phyloP scores from a whole-genome alignment of 2,113 vertebrate genomes.

The Electrona antarctica region DNA sequence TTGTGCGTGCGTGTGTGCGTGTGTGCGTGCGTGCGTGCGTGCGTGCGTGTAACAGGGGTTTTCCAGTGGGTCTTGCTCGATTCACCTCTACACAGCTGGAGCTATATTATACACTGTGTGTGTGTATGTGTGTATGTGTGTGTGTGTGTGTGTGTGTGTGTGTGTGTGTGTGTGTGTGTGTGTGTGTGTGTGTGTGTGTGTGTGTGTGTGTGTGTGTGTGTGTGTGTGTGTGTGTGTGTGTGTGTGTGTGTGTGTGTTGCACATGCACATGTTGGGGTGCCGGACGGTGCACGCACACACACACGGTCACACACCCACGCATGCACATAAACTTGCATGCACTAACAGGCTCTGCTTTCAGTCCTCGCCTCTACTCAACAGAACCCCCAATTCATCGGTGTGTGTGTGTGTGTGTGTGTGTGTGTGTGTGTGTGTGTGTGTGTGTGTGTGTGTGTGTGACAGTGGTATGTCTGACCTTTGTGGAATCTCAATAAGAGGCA shows the following conservation, averaged over 20 bases:
- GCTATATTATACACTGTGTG: constrained; percentile 69
- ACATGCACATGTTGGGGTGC: no score
- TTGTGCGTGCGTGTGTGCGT: no score
- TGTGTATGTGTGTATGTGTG: constrained; percentile 40
- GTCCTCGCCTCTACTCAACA: constrained; percentile 3
- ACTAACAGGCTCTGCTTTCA: background rate
- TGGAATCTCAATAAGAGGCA: background rate
- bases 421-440: constrained; percentile 1
- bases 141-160: no score
- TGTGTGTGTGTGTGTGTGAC: background rate
- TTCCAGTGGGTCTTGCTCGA: constrained; percentile 68
- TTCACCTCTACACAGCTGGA: constrained; percentile 74
- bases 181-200: no score
- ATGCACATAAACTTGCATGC: constrained; percentile 4
- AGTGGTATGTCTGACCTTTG: background rate
- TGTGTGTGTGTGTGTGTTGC: no score
- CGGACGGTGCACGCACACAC: background rate
- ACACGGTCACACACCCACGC: constrained; percentile 1
- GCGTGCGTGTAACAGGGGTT: constrained; percentile 68
- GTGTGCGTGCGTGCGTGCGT: constrained; percentile 11
- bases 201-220: no score
- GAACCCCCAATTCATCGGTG: background rate
- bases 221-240: no score
- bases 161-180: no score
- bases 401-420: background rate